Percentiles rank a stretch among this genome's conserved stretches.
These are phyloP conservation scores for Bubo bubo DNA, from an alignment of 2,113 vertebrate genomes.

Conservation along the genomic window DNA sequence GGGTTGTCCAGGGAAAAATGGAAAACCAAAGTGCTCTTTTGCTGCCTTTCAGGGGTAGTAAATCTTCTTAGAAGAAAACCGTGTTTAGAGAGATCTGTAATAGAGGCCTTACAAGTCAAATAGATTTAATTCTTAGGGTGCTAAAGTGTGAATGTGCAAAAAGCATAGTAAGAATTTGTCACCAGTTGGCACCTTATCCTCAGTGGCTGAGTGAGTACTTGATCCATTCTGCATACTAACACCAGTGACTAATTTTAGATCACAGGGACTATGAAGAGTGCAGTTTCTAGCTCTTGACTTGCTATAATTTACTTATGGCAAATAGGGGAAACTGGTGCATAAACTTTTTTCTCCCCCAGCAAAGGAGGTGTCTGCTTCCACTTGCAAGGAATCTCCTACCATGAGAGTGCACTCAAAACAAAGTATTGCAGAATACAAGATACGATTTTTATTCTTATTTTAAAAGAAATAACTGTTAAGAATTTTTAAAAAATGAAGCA, in stretches of 20 bases:
- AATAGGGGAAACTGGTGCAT: not conserved
- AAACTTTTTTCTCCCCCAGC: not conserved
- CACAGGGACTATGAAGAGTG: not conserved
- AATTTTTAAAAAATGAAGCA: not conserved
- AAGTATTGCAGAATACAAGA: not conserved
- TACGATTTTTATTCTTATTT: not conserved
- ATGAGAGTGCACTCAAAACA: not conserved
- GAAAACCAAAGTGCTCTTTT: not conserved
- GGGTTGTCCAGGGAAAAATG: not conserved
- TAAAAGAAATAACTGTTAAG: not conserved
- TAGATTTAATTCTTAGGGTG: not conserved
- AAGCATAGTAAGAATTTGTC: constrained; percentile 54
- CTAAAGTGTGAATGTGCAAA: constrained; percentile 52
- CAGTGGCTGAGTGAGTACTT: constrained; percentile 1
- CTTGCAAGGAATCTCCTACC: not conserved
- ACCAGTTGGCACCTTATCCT: constrained; percentile 39
- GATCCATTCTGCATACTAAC: constrained; percentile 33
- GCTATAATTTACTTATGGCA: not conserved
- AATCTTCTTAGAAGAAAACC: not conserved
- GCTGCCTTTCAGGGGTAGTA: not conserved
- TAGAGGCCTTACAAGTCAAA: not conserved
- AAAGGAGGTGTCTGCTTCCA: not conserved
- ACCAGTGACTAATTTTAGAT: constrained; percentile 58
- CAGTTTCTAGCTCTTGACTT: not conserved
- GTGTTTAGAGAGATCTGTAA: not conserved